These are phyloP conservation scores for Aix galericulata DNA, from an alignment of 2,113 vertebrate genomes.

Conservation along the genomic window DNA sequence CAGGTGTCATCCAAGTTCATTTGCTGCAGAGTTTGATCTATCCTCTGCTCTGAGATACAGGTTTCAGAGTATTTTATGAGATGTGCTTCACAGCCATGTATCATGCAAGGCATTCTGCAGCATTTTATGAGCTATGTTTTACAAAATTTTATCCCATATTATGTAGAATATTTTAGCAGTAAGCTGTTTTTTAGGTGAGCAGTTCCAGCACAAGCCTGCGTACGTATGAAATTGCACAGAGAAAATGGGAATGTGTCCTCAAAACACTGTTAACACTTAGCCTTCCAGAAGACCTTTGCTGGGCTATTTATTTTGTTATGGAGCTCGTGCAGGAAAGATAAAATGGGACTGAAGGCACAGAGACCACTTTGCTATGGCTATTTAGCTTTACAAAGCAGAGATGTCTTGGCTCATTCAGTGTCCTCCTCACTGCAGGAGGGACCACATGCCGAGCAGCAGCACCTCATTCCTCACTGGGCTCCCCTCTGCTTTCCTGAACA, in stretches of 20 bases:
- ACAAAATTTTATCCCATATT: slow-evolving; percentile 23
- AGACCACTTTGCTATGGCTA: not conserved
- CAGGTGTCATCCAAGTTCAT: slow-evolving; percentile 60
- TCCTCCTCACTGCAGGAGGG: not conserved
- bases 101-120: slow-evolving; percentile 25
- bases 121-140: slow-evolving; percentile 40
- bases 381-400: not conserved
- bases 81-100: slow-evolving; percentile 21
- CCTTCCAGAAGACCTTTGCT: not conserved
- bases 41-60: slow-evolving; percentile 33
- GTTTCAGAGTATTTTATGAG: slow-evolving; percentile 51
- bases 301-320: slow-evolving; percentile 5
- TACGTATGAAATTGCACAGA: not conserved
- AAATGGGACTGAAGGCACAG: not conserved
- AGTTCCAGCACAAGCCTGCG: not conserved
- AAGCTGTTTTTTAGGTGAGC: not conserved
- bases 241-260: not conserved
- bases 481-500: not conserved
- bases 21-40: slow-evolving; percentile 48
- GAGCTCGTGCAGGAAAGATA: not conserved
- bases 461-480: not conserved
- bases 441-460: not conserved
- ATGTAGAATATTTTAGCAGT: slow-evolving; percentile 28
- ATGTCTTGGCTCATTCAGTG: not conserved
- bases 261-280: slow-evolving; percentile 5